Evolutionary conservation across 2,797 vertebrate genomes (phyloP).

Genomic region (Mus minutoides): DNA sequence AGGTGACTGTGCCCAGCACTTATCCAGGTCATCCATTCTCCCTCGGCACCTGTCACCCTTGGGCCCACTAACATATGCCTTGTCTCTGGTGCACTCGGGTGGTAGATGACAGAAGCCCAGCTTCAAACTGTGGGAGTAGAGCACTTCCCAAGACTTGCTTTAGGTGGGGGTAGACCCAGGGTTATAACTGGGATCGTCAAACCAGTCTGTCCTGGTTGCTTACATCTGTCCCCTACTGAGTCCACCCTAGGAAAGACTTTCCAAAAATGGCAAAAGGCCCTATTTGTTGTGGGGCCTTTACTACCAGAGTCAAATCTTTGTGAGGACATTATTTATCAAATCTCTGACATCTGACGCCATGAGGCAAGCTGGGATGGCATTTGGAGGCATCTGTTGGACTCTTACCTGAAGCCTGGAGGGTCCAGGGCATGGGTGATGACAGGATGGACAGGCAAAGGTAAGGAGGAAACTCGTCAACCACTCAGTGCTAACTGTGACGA

Average conservation of each 20-base stretch:
- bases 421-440: not conserved
- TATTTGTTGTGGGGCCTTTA: not conserved
- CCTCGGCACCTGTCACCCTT: not conserved
- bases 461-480: not conserved
- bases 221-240: not conserved
- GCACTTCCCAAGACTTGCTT: not conserved
- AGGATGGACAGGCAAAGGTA: not conserved
- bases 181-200: not conserved
- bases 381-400: not conserved
- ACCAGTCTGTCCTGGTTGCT: not conserved
- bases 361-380: not conserved
- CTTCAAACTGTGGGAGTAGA: not conserved
- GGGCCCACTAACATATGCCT: not conserved
- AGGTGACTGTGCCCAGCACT: not conserved
- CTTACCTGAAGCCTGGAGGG: not conserved
- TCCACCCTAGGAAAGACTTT: not conserved
- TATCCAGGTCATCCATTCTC: no score
- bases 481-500: not conserved
- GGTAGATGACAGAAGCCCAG: not conserved
- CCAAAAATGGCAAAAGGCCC: not conserved
- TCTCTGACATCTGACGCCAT: not conserved
- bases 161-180: not conserved
- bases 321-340: not conserved
- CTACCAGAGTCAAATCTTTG: not conserved
- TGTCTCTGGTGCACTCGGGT: not conserved